Conservation (phyloP, 2,888 invertebrate genomes). For the Harpalus rubripes region DNA sequence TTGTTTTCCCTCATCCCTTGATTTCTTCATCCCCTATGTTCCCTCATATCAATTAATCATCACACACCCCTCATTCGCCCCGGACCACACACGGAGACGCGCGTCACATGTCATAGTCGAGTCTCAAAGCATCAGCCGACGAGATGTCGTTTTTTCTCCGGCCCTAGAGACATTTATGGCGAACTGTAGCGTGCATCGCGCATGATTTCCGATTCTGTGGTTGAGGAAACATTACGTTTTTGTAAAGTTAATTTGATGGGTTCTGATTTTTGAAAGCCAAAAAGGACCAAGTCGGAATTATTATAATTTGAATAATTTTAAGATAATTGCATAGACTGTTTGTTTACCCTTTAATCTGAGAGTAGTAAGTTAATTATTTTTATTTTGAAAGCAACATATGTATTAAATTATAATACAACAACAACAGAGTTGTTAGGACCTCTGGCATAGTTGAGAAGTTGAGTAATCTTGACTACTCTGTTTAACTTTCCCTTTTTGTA, state of each 20-base stretch:
- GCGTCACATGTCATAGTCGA: slow-evolving; percentile 23
- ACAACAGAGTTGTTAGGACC: no score
- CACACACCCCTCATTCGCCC: background rate
- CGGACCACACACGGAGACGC: slow-evolving; percentile 34
- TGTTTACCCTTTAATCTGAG: no score
- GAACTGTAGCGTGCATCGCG: slow-evolving; percentile 21
- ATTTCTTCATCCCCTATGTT: slow-evolving; percentile 2
- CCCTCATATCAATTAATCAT: slow-evolving; percentile 44
- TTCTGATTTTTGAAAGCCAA: slow-evolving; percentile 13
- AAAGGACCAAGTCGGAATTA: no score
- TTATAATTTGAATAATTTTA: no score
- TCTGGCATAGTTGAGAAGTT: no score
- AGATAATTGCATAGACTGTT: no score
- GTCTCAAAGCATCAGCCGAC: slow-evolving; percentile 28
- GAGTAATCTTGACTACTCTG: no score
- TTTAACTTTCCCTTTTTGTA: no score
- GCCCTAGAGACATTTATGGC: slow-evolving; percentile 23
- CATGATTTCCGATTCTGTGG: slow-evolving; percentile 60
- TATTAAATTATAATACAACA: no score
- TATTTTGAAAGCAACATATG: no score
- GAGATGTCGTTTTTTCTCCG: background rate
- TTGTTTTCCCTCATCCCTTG: background rate
- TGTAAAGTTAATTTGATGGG: slow-evolving; percentile 44
- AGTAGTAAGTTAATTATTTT: no score
- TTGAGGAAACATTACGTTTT: slow-evolving; percentile 55